These are phyloP conservation scores for Henicopernis longicauda DNA, from an alignment of 2,113 vertebrate species.

Conservation along the genomic window DNA sequence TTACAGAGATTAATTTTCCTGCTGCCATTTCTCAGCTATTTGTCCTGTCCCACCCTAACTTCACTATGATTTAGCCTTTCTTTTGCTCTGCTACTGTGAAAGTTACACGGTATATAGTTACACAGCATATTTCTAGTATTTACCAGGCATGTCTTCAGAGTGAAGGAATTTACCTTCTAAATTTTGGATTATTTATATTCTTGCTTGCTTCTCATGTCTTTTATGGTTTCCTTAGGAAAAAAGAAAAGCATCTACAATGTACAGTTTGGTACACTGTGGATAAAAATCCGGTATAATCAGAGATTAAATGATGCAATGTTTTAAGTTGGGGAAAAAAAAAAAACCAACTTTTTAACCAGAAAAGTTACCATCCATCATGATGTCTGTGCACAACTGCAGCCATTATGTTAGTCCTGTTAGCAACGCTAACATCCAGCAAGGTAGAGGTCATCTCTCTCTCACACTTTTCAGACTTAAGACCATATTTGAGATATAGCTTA, in stretches of 20 bases:
- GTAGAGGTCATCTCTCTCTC: constrained; percentile 27
- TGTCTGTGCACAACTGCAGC: background rate
- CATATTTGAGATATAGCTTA: background rate
- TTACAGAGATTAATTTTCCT: background rate
- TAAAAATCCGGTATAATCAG: background rate
- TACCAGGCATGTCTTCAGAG: background rate
- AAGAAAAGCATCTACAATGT: background rate
- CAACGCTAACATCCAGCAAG: background rate
- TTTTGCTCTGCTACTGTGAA: background rate
- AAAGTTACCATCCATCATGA: background rate
- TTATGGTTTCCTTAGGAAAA: background rate
- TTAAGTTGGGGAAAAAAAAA: background rate
- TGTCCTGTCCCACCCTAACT: background rate
- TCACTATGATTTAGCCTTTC: background rate
- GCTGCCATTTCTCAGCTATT: background rate
- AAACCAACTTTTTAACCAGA: background rate
- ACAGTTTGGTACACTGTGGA: background rate
- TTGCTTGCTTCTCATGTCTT: background rate
- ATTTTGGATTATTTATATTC: constrained; percentile 36
- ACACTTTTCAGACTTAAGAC: constrained; percentile 18
- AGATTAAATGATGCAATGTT: background rate
- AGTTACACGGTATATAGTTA: background rate
- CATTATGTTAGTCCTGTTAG: background rate
- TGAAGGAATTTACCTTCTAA: constrained; percentile 42
- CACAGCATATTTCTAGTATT: constrained; percentile 30